These are phyloP conservation scores for Drosophila rubida DNA, from an alignment of 2,888 invertebrate genomes.

Conservation along the genomic window DNA sequence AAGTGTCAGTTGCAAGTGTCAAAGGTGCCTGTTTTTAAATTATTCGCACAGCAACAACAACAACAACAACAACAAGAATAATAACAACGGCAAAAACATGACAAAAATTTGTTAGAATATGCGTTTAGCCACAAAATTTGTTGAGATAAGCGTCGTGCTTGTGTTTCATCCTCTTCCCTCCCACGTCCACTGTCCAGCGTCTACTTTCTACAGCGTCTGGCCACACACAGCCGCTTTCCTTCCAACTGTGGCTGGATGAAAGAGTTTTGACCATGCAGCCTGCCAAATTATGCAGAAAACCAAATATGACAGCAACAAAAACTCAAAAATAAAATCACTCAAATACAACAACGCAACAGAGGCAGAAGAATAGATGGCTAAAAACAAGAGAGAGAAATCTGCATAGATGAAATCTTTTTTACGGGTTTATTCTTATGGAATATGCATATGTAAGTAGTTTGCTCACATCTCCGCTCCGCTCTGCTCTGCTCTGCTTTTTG, in stretches of 20 bases:
- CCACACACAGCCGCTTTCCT: neutral
- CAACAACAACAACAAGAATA: slow-evolving; percentile 46
- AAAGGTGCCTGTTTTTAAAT: slow-evolving; percentile 79
- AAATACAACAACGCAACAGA: slow-evolving; percentile 2
- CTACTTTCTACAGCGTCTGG: too few relatives aligned
- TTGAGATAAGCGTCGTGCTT: slow-evolving; percentile 62
- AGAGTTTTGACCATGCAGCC: slow-evolving; percentile 36
- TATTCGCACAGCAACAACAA: slow-evolving; percentile 62
- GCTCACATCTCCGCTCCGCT: neutral
- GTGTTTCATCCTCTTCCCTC: neutral
- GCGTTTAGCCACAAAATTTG: slow-evolving; percentile 70
- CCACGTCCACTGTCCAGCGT: too few relatives aligned
- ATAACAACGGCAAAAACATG: slow-evolving; percentile 51
- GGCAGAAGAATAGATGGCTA: slow-evolving; percentile 5
- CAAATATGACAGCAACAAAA: slow-evolving; percentile 55
- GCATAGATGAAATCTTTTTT: slow-evolving; percentile 29
- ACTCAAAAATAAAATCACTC: slow-evolving; percentile 15
- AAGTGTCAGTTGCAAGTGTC: slow-evolving; percentile 81
- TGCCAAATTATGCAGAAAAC: slow-evolving; percentile 73
- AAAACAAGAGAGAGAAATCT: slow-evolving; percentile 39
- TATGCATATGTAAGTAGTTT: slow-evolving; percentile 50
- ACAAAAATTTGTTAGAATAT: slow-evolving; percentile 73
- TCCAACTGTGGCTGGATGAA: slow-evolving; percentile 5
- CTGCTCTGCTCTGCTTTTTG: slow-evolving; percentile 11
- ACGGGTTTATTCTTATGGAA: slow-evolving; percentile 23